Base-by-base conservation (phyloP, 2,888 invertebrate species). In the Diarsia brunnea region DNA sequence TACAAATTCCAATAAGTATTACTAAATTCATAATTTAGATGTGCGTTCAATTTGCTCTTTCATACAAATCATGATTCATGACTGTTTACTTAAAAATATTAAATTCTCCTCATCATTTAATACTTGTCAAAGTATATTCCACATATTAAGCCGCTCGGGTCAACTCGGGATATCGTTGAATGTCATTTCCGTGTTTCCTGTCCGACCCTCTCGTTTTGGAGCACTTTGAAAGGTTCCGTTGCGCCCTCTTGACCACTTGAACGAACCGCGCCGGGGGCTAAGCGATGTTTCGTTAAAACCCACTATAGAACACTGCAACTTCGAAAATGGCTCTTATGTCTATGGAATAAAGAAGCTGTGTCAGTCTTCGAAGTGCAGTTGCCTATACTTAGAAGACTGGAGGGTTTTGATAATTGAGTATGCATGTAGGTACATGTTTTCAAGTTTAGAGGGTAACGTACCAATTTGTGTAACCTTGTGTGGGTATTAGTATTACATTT, bases 161-260 rank as follows among this genome's bases (percentile, higher is more conserved):
- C 45, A 16, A 16, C 19, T n/a, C 38, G 47, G 76, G 55, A 55
- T 58, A 70, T 81, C 68, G 60, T 72, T 60, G 85, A 70, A 68
- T 55, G 64, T 73, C 64, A 85, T 85, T 81, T 81, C 55, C 82
- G 21, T 60, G 55, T 38, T 85, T 81, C 85, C 85, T 85, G 85
- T 69, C 68, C 68, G 2, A 66, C 85, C 78, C 78, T 69, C 85
- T 49, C 68, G 24, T 82, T 76, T 77, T 4, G 45, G 70, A 47
- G 78, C 82, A 85, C 70, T 85, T 82, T 85, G 73, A 82, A 85
- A 82, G 82, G 85, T 73, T 75, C 72, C 70, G 82, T 53, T 73
- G 82, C 86, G 70, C 86, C 82, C 86, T 85, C 82, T 85, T 77
- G 82, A 85, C 86, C 68, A 68, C 82, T 82, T 53, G 51, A 55